Evolutionary conservation across 2,113 vertebrate genomes (phyloP).

Genomic region (Bufo bufo): DNA sequence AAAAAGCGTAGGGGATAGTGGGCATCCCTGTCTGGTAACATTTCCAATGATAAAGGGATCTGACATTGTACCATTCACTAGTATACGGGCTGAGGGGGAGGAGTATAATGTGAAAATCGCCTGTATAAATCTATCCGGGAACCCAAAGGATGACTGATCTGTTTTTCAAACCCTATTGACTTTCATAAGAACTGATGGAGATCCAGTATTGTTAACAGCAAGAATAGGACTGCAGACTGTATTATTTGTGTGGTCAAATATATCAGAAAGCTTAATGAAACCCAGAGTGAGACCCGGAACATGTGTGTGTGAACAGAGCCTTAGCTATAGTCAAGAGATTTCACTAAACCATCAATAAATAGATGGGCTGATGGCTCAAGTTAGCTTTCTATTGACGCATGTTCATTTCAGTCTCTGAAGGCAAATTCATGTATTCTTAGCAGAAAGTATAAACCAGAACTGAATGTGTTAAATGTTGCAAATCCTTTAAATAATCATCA

Average conservation of each 20-base stretch:
- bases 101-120: too few species aligned
- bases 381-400: background rate
- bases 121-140: too few species aligned
- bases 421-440: background rate
- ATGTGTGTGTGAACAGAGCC: background rate
- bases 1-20: too few species aligned
- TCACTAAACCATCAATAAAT: background rate
- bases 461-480: constrained; percentile 11
- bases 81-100: too few species aligned
- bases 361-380: background rate
- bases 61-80: too few species aligned
- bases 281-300: background rate
- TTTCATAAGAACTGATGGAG: background rate
- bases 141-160: background rate
- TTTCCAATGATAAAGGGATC: too few species aligned
- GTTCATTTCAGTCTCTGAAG: background rate
- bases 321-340: background rate
- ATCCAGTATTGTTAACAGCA: background rate
- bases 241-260: background rate
- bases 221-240: background rate
- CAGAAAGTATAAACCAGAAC: background rate
- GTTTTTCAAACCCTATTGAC: background rate
- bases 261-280: background rate
- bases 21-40: too few species aligned
- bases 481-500: constrained; percentile 45